Base-by-base conservation (phyloP, 1,140 invertebrate species). In the Drosophila miranda region DNA sequence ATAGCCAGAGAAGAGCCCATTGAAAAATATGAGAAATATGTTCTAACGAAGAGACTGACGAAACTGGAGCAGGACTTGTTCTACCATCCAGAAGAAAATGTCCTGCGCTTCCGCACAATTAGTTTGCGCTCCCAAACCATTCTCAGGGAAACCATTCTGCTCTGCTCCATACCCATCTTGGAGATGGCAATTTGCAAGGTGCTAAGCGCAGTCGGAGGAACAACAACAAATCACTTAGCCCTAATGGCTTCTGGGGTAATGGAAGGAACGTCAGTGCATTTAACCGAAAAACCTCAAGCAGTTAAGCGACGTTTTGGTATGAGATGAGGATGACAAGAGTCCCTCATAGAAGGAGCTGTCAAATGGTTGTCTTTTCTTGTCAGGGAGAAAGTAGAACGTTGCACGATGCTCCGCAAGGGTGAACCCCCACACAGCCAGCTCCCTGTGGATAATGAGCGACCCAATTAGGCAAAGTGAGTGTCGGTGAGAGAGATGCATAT, bases 141-240 rank as follows among this genome's bases (percentile, higher is more conserved):
- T 49, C 28, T n/a, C n/a, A 3, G 8, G 23, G 23, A 34, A 11
- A 34, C 2, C 9, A 9, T 0, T 11, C 23, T 26, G 23, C 23
- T 11, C 30, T 34, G 8, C 43, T 9, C 19, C 41, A 34, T 49
- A 23, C 30, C 6, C 56, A 50, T 45, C 60, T 59, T 60, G 50
- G 43, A 45, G 62, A 21, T 76, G 67, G 68, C 80, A 84, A 87
- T 84, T 84, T 87, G 69, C 69, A 81, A 84, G 81, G 81, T 84
- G 81, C 78, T 78, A 70, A 51, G 34, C 50, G 50, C 28, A 42
- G 55, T 60, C 50, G 11, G 54, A 38, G 50, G 38, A 75, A 88
- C 78, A 87, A 87, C 76, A 87, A 82, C 82, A 87, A 87, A 82
- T 87, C 82, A 87, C 82, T 87, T 87, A 87, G 82, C 82, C 82